Evolutionary conservation across 2,888 invertebrate species (phyloP).

Genomic region (Rotaria sp.): DNA sequence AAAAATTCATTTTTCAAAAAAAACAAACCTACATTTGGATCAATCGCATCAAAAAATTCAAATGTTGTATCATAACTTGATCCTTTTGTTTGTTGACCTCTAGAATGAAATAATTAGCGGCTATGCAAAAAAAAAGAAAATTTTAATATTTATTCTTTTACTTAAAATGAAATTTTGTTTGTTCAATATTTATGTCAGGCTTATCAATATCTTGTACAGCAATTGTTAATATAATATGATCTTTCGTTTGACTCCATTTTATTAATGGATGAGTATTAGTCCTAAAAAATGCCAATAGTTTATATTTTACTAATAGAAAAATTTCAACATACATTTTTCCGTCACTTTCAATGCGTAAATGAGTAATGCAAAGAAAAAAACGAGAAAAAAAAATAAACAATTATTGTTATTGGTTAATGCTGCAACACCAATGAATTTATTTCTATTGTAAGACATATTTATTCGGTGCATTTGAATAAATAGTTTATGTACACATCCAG

Average conservation of each 20-base stretch:
- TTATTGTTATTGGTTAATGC: background rate
- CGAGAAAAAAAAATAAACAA: background rate
- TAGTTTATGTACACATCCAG: no score
- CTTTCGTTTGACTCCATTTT: background rate
- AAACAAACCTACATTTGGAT: background rate
- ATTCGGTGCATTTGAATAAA: background rate
- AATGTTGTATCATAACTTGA: background rate
- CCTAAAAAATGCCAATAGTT: background rate
- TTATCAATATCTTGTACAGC: slow-evolving; percentile 24
- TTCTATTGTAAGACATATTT: background rate
- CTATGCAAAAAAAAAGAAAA: no score
- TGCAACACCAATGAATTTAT: background rate
- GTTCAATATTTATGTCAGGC: background rate
- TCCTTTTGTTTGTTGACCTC: background rate
- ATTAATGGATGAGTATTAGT: background rate
- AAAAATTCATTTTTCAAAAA: background rate
- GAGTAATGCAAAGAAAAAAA: background rate
- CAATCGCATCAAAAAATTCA: slow-evolving; percentile 11
- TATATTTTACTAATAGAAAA: background rate
- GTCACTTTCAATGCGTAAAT: background rate
- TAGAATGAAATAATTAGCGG: background rate
- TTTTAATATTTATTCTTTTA: background rate
- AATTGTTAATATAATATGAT: background rate
- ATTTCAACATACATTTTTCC: background rate
- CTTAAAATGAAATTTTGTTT: slow-evolving; percentile 24